Base-by-base conservation (phyloP, 1,140 invertebrate genomes). In the Metaphire vulgaris region DNA sequence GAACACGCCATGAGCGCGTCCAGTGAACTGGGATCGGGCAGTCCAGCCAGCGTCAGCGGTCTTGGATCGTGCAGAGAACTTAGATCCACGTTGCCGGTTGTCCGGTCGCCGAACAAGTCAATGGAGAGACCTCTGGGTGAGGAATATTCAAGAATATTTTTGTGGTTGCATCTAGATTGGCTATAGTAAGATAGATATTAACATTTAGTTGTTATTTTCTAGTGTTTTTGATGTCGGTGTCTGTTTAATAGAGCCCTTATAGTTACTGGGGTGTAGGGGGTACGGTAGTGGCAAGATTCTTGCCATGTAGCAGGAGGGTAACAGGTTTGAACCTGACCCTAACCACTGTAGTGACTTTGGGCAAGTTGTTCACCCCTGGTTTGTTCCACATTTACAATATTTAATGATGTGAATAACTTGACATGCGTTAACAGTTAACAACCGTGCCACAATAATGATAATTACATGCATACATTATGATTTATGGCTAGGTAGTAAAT, bases 81-180 rank as follows among this genome's bases (percentile, higher is more conserved):
- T 82, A 88, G 96, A 66, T 93, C 94, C 76, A 96, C 93, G 73
- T 87, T 98, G 65, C 96, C 96, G 0, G 93, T 97, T 1, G 94
- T 97, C 28, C 88, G 95, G 77, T 97, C 95, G 6, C 94, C 95
- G 14, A 96, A 94, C 81, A 97, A 96, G 84, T 96, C 95, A 2
- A 87, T 97, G 77, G 95, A 98, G 84, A 88, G 93, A 75, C 78
- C 82, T 21, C 72, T 83, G 70, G 85, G 84, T 84, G 72, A 75
- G 76, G 21, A 14, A 26, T 65, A 15, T 26, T 14, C 26, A 15
- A 15, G 14, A 65, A 15, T 15, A 26, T 15, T 65, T 26, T 65
- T 15, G 14, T 65, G 14, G 14, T 65, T 65, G 56, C 26, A 65
- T 65, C 14, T 15, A 15, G 14, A 65, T 26, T 15, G 14, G 56